Evolutionary conservation across 1,140 invertebrate genomes (phyloP).

Genomic region (Bactericera cockerelli): DNA sequence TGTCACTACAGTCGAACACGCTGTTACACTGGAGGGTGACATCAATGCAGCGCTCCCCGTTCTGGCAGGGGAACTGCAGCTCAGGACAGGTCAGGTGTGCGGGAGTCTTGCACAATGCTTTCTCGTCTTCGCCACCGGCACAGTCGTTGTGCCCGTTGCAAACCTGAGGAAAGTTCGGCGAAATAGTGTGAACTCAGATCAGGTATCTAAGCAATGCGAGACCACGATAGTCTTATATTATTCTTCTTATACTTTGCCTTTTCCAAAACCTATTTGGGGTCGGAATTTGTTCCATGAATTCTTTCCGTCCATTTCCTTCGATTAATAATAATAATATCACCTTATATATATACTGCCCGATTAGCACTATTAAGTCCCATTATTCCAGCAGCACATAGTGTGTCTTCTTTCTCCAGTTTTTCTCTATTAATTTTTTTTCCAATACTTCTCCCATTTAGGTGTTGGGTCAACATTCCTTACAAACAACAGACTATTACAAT

Average conservation of each 20-base stretch:
- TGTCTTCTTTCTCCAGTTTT: too few relatives aligned
- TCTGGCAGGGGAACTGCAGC: constrained; percentile 39
- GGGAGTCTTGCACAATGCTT: constrained; percentile 24
- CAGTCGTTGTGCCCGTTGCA: constrained; percentile 46
- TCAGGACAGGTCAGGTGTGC: constrained; percentile 27
- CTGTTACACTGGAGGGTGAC: constrained; percentile 18
- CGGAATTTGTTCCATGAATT: too few relatives aligned
- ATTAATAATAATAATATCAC: constrained; percentile 51
- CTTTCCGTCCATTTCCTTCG: constrained; percentile 37
- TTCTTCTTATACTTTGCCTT: constrained; percentile 30
- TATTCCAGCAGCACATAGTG: too few relatives aligned
- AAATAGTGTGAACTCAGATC: constrained; percentile 25
- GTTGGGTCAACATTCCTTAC: too few relatives aligned
- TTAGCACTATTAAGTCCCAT: too few relatives aligned
- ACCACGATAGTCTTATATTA: constrained; percentile 29
- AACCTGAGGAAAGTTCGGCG: constrained; percentile 12
- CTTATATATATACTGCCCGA: too few relatives aligned
- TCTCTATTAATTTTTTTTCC: too few relatives aligned
- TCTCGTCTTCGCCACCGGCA: constrained; percentile 40
- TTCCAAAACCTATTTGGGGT: too few relatives aligned
- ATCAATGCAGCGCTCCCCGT: constrained; percentile 30
- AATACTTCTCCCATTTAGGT: too few relatives aligned
- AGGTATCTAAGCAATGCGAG: constrained; percentile 20
- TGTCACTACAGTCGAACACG: constrained; percentile 21
- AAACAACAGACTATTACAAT: too few relatives aligned